Conservation (phyloP, 2,113 vertebrate species). For the Zosterops lateralis region DNA sequence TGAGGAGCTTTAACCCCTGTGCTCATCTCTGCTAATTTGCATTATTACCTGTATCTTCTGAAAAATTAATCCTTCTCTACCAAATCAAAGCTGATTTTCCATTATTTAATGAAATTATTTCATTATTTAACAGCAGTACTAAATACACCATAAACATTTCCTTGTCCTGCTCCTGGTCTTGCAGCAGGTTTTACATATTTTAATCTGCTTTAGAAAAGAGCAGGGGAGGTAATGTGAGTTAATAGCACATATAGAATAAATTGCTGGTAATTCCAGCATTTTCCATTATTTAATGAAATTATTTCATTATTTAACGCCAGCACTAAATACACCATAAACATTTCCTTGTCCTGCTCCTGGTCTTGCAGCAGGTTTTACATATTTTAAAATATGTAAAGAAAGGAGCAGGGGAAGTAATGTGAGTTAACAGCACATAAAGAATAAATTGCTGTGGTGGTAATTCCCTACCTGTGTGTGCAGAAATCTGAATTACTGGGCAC, state of each 20-base stretch:
- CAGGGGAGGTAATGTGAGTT: rapidly evolving
- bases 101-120: no score
- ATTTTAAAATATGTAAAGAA: not conserved
- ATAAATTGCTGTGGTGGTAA: not conserved
- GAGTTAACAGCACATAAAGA: rapidly evolving
- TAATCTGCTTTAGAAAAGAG: not conserved
- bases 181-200: not conserved
- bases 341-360: not conserved
- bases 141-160: rapidly evolving
- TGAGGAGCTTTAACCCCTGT: not conserved
- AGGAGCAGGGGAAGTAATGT: rapidly evolving
- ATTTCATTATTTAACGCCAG: not conserved
- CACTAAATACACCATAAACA: rapidly evolving
- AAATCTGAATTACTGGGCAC: not conserved
- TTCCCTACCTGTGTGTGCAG: rapidly evolving
- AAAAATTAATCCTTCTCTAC: not conserved
- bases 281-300: no score
- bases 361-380: not conserved
- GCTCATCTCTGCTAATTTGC: not conserved
- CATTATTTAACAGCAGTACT: not conserved
- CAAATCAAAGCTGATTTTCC: not conserved
- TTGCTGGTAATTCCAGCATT: not conserved
- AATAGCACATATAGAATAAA: not conserved
- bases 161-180: not conserved
- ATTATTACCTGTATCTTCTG: not conserved